These are phyloP conservation scores for Tachina grossa DNA, from an alignment of 2,888 invertebrate genomes.

Conservation along the genomic window DNA sequence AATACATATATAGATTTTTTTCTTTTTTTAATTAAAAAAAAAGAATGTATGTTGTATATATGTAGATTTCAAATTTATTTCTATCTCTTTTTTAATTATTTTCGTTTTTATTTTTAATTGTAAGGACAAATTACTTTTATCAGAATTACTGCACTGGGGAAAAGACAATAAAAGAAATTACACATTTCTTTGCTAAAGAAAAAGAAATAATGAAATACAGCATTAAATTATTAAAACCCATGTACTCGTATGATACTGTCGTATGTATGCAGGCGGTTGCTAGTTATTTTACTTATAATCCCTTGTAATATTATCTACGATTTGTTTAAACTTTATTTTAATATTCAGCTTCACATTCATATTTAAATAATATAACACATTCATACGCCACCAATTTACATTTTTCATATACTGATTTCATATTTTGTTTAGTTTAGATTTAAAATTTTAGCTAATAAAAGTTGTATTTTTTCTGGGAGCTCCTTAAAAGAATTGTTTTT, in stretches of 20 bases:
- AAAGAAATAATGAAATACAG: neutral
- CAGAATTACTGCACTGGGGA: constrained; percentile 61
- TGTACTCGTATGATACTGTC: constrained; percentile 13
- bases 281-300: constrained; percentile 40
- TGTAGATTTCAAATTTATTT: constrained; percentile 36
- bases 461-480: constrained; percentile 24
- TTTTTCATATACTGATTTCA: constrained; percentile 46
- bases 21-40: constrained; percentile 48
- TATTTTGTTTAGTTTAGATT: constrained; percentile 36
- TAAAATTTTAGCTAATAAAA: constrained; percentile 67
- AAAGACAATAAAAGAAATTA: constrained; percentile 32
- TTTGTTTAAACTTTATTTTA: constrained; percentile 18
- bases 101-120: constrained; percentile 4
- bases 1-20: constrained; percentile 44
- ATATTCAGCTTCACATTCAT: constrained; percentile 36
- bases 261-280: constrained; percentile 3
- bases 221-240: neutral
- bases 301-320: constrained; percentile 61
- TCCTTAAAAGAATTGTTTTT: constrained; percentile 59
- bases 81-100: constrained; percentile 52
- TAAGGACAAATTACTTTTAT: constrained; percentile 19
- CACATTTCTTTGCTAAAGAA: constrained; percentile 7
- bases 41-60: constrained; percentile 7
- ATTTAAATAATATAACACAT: constrained; percentile 43
- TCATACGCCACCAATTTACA: constrained; percentile 17